phyloP scores from a whole-genome alignment of 2,113 vertebrate species.

The Erythrocercus mccallii region DNA sequence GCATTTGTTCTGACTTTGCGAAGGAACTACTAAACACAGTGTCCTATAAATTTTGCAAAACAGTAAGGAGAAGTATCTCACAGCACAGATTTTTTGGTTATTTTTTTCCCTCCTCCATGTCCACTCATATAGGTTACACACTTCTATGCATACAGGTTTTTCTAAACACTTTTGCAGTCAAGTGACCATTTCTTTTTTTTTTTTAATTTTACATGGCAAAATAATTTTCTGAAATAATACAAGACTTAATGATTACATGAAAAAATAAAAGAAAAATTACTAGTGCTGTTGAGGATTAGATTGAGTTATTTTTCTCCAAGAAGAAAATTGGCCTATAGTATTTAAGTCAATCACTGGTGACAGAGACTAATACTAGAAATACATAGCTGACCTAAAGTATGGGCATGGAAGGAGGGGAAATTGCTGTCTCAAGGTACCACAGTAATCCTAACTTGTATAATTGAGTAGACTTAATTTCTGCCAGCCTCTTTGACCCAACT shows the following conservation, averaged over 20 bases:
- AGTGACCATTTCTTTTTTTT: not conserved
- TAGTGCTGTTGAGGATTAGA: not conserved
- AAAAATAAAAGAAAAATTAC: not conserved
- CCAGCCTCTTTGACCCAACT: not conserved
- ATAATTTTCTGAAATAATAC: not conserved
- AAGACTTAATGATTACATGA: not conserved
- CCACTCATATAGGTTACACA: not conserved
- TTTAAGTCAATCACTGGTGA: not conserved
- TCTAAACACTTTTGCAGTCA: not conserved
- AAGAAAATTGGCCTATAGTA: not conserved
- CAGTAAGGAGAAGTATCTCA: not conserved
- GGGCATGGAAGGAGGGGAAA: not conserved
- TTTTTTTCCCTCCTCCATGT: not conserved
- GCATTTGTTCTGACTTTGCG: not conserved
- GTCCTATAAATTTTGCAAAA: not conserved
- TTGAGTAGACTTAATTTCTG: not conserved
- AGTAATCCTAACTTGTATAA: not conserved
- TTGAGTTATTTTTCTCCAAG: not conserved
- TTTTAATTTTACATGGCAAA: not conserved
- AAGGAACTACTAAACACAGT: not conserved
- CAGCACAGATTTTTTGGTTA: rapidly evolving
- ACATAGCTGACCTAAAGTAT: not conserved
- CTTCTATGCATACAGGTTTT: not conserved
- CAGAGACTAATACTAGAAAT: not conserved
- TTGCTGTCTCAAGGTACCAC: not conserved